Evolutionary conservation across 2,888 invertebrate genomes (phyloP).

Genomic region (Odiellus spinosus): DNA sequence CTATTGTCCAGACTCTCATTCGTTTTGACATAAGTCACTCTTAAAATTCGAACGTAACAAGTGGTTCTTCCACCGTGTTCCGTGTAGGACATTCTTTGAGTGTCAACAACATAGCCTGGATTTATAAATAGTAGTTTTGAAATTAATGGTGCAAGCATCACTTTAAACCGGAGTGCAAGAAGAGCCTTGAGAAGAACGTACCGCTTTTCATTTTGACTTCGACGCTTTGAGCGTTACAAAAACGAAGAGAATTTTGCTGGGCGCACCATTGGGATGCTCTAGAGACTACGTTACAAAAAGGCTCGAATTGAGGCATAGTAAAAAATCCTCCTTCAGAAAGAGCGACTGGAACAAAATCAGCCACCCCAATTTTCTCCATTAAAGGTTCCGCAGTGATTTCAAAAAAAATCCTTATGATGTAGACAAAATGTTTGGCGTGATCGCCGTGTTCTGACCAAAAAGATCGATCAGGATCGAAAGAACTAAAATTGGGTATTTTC

Average conservation of each 20-base stretch:
- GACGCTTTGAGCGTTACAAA: conserved; percentile 19
- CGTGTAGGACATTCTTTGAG: conserved; percentile 16
- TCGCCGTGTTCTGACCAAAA: conserved; percentile 11
- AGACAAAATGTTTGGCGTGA: conserved; percentile 5
- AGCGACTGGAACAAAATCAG: conserved; percentile 18
- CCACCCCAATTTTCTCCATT: conserved; percentile 8
- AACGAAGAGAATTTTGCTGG: conserved; percentile 9
- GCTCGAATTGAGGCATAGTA: conserved; percentile 18
- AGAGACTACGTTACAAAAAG: conserved; percentile 13
- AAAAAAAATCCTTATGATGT: conserved; percentile 14
- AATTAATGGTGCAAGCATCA: neutral
- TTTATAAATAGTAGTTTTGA: neutral
- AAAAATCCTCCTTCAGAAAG: conserved; percentile 15
- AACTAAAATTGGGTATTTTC: conserved; percentile 2
- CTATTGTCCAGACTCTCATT: neutral
- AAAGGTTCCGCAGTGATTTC: conserved; percentile 7
- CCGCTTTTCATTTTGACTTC: conserved; percentile 19
- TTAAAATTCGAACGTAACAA: conserved; percentile 18
- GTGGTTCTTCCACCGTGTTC: conserved; percentile 16
- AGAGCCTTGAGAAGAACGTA: neutral
- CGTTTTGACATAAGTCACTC: conserved; percentile 15
- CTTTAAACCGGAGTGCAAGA: neutral
- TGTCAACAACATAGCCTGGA: conserved; percentile 10
- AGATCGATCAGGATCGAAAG: conserved; percentile 13
- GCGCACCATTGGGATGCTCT: conserved; percentile 19